Evolutionary conservation across 2,888 invertebrate species (phyloP).

Genomic region (Agonopterix arenella): DNA sequence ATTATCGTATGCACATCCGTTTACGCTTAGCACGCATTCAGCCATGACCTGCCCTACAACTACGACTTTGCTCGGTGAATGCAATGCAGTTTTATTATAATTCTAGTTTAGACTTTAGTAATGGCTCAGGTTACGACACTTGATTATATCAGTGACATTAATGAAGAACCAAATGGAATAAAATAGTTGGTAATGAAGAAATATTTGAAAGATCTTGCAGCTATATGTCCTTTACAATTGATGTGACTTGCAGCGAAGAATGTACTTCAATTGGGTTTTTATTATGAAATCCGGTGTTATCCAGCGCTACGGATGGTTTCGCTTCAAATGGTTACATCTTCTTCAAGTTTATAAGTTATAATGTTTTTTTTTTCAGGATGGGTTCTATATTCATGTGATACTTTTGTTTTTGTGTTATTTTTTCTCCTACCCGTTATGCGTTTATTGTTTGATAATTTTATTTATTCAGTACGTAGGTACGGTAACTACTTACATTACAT

Average conservation of each 20-base stretch:
- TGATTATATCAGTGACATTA: background rate
- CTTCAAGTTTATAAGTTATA: too few species aligned
- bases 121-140: background rate
- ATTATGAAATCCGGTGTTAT: constrained; percentile 24
- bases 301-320: constrained; percentile 9
- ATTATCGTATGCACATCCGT: constrained; percentile 66
- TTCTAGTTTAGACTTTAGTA: constrained; percentile 10
- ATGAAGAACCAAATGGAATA: background rate
- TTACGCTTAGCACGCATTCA: constrained; percentile 56
- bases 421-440: too few species aligned
- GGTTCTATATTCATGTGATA: too few species aligned
- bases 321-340: too few species aligned
- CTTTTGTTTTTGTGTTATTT: too few species aligned
- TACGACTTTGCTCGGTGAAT: constrained; percentile 47
- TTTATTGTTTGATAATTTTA: too few species aligned
- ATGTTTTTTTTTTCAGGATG: too few species aligned
- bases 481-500: too few species aligned
- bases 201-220: background rate
- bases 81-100: constrained; percentile 44
- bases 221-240: constrained; percentile 15
- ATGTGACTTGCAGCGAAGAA: constrained; percentile 6
- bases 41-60: constrained; percentile 73
- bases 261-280: constrained; percentile 28
- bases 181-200: background rate
- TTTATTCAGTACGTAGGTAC: too few species aligned